phyloP scores from a whole-genome alignment of 2,797 vertebrate genomes.

The Oreochromis grahami region DNA sequence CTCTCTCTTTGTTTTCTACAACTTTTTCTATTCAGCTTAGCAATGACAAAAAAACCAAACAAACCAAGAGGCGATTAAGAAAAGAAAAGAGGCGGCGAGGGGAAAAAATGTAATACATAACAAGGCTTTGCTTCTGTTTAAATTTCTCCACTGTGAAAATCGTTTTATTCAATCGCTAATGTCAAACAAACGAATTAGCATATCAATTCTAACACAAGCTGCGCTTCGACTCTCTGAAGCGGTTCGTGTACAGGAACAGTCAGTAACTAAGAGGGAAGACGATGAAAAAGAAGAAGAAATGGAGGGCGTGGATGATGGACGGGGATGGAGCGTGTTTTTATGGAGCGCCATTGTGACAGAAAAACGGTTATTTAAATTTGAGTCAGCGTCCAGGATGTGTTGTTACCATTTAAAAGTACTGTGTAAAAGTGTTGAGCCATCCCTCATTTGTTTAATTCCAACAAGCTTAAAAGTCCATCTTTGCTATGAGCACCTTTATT shows the following conservation, averaged over 20 bases:
- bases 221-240: neutral
- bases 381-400: neutral
- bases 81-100: neutral
- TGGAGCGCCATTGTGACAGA: neutral
- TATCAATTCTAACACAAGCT: neutral
- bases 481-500: neutral
- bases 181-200: neutral
- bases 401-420: neutral
- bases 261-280: neutral
- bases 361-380: neutral
- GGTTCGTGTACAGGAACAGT: neutral
- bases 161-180: neutral
- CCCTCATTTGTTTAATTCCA: neutral
- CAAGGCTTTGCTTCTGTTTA: neutral
- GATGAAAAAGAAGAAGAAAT: neutral
- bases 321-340: neutral
- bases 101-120: neutral
- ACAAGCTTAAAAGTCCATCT: neutral
- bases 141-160: neutral
- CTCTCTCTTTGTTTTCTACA: neutral
- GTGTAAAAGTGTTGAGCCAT: neutral
- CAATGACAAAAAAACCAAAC: neutral
- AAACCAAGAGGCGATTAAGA: neutral
- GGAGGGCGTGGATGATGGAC: neutral
- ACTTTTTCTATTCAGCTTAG: neutral